These are phyloP conservation scores for Limosa lapponica DNA, from an alignment of 2,797 vertebrate species.

Conservation along the genomic window DNA sequence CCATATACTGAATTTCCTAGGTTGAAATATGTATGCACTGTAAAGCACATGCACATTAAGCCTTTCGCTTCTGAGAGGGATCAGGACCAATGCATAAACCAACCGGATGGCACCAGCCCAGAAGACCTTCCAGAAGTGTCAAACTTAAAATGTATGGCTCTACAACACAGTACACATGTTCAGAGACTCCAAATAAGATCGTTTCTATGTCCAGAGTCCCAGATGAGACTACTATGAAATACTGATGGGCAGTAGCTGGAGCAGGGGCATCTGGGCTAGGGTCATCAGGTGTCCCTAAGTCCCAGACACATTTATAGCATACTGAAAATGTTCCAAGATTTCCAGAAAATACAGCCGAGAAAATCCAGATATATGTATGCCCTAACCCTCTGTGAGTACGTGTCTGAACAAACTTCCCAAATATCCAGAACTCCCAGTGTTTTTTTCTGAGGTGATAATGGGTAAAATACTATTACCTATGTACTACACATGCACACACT, in stretches of 20 bases:
- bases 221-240: background rate
- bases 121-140: background rate
- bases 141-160: background rate
- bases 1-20: background rate
- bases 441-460: background rate
- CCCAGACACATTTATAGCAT: slow-evolving; percentile 1
- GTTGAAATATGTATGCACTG: background rate
- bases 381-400: background rate
- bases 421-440: background rate
- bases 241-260: slow-evolving; percentile 10
- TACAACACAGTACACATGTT: background rate
- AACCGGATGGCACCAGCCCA: fast-evolving
- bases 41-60: background rate
- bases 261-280: background rate
- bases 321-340: background rate
- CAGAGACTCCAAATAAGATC: background rate
- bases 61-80: background rate
- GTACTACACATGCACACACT: slow-evolving; percentile 16
- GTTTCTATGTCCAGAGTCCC: background rate
- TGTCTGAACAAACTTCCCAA: slow-evolving; percentile 31
- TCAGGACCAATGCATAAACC: background rate
- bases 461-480: background rate
- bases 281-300: background rate
- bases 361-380: background rate
- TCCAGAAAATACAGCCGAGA: background rate